phyloP scores from a whole-genome alignment of 1,140 invertebrate genomes.

The Sycophaga agraensis region DNA sequence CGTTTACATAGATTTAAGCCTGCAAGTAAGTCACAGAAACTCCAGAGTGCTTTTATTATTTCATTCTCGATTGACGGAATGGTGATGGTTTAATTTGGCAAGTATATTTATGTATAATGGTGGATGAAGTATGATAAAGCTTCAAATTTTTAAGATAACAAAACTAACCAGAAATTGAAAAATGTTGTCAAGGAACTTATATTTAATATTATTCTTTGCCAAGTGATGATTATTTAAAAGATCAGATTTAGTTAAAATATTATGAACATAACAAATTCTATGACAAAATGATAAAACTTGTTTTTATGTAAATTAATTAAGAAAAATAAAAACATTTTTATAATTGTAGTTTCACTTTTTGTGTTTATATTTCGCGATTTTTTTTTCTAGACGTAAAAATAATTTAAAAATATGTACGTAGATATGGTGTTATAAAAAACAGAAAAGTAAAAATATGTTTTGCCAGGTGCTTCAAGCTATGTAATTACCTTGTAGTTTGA shows the following conservation, averaged over 20 bases:
- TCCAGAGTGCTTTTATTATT: conserved; percentile 2
- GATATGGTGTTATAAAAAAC: no score
- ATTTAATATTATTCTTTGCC: not conserved
- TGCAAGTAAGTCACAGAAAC: conserved; percentile 34
- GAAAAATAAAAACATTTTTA: not conserved
- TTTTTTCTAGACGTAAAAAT: not conserved
- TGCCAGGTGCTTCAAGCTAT: conserved; percentile 11
- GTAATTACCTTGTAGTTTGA: conserved; percentile 28
- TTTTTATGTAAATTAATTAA: not conserved
- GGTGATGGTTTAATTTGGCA: conserved; percentile 22
- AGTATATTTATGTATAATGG: conserved; percentile 12
- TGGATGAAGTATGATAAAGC: not conserved
- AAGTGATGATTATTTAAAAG: conserved; percentile 2
- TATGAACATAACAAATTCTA: no score
- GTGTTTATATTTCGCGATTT: not conserved
- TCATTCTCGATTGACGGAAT: conserved; percentile 29
- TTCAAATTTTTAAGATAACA: not conserved
- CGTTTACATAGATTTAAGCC: not conserved
- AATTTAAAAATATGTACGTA: not conserved
- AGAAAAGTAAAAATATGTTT: no score
- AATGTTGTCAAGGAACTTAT: not conserved
- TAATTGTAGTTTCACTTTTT: not conserved
- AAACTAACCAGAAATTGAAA: not conserved
- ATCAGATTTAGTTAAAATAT: not conserved
- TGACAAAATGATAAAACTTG: no score